These are phyloP conservation scores for Ciona savignyi DNA, from an alignment of 23 tunicate genomes.

Conservation along the genomic window DNA sequence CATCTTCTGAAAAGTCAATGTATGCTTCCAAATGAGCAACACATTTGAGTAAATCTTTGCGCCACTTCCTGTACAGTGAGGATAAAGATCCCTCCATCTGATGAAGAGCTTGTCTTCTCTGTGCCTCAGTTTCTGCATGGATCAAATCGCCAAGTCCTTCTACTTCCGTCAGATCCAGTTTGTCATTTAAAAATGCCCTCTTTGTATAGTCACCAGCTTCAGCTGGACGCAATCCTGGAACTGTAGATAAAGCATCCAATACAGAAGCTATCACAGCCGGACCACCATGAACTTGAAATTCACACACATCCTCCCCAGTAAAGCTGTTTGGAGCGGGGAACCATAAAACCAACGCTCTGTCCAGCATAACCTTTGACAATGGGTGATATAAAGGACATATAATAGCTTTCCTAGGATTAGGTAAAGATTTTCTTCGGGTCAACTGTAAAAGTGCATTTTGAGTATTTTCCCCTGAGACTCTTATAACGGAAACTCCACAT, in stretches of 20 bases:
- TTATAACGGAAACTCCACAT: constrained; percentile 90
- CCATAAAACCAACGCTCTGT: constrained; percentile 74
- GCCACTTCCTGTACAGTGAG: constrained; percentile 38
- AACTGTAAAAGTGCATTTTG: constrained; percentile 24
- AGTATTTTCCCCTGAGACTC: constrained; percentile 63
- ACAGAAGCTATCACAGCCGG: constrained; percentile 80
- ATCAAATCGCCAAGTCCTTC: constrained; percentile 95
- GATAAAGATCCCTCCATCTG: constrained; percentile 90
- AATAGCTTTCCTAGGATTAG: constrained; percentile 39
- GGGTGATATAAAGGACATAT: constrained; percentile 44
- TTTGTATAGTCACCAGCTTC: constrained; percentile 91
- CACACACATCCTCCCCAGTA: constrained; percentile 95
- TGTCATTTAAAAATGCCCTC: constrained; percentile 77
- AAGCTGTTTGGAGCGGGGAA: constrained; percentile 79
- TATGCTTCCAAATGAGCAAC: constrained; percentile 84
- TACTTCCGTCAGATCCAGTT: constrained; percentile 88
- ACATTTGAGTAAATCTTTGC: constrained; percentile 33
- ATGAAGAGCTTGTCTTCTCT: constrained; percentile 71
- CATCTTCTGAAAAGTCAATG: constrained; percentile 88
- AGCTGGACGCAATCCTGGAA: constrained; percentile 65
- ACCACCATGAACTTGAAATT: constrained; percentile 94
- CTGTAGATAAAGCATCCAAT: constrained; percentile 40
- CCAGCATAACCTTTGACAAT: constrained; percentile 22
- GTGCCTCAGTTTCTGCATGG: constrained; percentile 94
- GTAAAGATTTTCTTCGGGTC: constrained; percentile 32